A percentile compares a stretch with the other conserved stretches of the same genome.
Evolutionary conservation across 2,888 invertebrate genomes (phyloP).

Genomic region (Lasioglossum calceatum): DNA sequence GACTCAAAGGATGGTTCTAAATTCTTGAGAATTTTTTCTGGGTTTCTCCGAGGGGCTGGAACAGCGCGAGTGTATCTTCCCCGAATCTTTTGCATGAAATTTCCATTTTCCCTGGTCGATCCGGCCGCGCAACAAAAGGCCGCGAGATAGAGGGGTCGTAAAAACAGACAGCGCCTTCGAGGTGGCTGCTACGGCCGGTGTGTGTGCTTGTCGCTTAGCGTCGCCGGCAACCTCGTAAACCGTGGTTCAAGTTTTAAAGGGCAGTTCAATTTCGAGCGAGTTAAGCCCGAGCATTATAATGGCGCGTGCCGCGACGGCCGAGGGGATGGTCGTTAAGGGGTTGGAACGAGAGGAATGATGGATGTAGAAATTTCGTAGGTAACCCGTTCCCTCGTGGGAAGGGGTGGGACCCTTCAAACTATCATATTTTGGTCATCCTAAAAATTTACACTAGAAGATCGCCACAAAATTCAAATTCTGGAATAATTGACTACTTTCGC

Average conservation of each 20-base stretch:
- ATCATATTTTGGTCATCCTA: conserved; percentile 16
- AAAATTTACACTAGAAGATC: not conserved
- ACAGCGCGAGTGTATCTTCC: not conserved
- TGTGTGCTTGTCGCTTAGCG: conserved; percentile 18
- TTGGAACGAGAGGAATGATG: conserved; percentile 75
- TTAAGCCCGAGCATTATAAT: conserved; percentile 76
- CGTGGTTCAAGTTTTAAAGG: conserved; percentile 78
- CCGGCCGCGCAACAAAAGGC: conserved; percentile 61
- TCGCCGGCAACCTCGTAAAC: conserved; percentile 68
- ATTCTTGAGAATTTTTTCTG: not conserved
- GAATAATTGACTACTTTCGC: not conserved
- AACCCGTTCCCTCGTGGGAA: conserved; percentile 68
- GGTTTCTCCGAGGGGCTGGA: not conserved
- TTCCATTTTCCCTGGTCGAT: conserved; percentile 65
- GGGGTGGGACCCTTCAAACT: conserved; percentile 62
- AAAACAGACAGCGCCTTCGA: conserved; percentile 64
- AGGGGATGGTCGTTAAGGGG: conserved; percentile 58
- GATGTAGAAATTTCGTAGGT: conserved; percentile 80
- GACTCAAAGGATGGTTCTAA: not conserved
- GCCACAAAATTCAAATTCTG: not conserved
- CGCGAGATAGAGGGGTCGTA: conserved; percentile 70
- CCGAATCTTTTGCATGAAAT: conserved; percentile 57
- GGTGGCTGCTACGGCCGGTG: conserved; percentile 37
- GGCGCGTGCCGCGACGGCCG: conserved; percentile 77
- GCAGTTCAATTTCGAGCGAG: conserved; percentile 82